Conservation (phyloP, 1,140 invertebrate species). For the Anoplophora glabripennis region DNA sequence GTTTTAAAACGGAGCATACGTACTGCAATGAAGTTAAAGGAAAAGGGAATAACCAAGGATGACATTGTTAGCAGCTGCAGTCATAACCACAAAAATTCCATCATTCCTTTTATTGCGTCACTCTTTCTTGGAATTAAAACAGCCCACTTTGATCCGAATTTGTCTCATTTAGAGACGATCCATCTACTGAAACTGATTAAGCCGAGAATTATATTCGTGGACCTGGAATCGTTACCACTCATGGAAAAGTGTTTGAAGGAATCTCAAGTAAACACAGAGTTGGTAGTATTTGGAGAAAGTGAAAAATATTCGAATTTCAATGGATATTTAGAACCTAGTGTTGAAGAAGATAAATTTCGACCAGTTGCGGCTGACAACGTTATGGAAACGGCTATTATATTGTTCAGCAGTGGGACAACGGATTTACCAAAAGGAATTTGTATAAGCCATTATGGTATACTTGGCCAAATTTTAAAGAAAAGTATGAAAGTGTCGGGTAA, state of each 20-base stretch:
- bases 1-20: neutral
- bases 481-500: neutral
- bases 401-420: slow-evolving; percentile 69
- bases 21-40: neutral
- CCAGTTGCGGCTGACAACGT: slow-evolving; percentile 27
- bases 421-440: slow-evolving; percentile 73
- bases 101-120: neutral
- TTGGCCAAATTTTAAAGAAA: neutral
- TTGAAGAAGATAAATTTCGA: slow-evolving; percentile 31
- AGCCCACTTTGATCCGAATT: slow-evolving; percentile 2
- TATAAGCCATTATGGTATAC: slow-evolving; percentile 54
- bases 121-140: neutral
- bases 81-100: neutral
- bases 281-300: slow-evolving; percentile 26
- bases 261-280: slow-evolving; percentile 9
- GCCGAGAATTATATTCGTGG: slow-evolving; percentile 9
- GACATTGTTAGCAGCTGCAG: slow-evolving; percentile 9
- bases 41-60: neutral
- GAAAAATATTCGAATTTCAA: neutral
- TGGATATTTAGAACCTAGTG: neutral
- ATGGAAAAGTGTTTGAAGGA: slow-evolving; percentile 9
- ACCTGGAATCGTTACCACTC: neutral
- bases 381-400: slow-evolving; percentile 40
- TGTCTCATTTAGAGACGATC: slow-evolving; percentile 2
- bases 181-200: slow-evolving; percentile 2